Percentiles rank a stretch among this genome's conserved stretches.
These are phyloP conservation scores for Lycophotia porphyrea DNA, from an alignment of 2,888 invertebrate genomes.

Conservation along the genomic window DNA sequence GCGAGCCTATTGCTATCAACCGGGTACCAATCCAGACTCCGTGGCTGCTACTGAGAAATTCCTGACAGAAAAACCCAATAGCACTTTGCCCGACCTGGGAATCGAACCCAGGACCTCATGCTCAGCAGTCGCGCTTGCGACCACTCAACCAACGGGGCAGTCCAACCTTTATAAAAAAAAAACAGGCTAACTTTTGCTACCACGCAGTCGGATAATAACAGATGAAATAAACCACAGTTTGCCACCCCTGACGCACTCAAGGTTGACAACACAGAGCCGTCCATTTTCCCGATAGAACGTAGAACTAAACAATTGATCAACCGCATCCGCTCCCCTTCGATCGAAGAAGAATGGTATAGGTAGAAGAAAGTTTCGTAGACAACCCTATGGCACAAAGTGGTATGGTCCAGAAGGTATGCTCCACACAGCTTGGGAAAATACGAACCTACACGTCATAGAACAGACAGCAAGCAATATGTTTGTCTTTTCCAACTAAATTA, in stretches of 20 bases:
- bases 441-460: not conserved
- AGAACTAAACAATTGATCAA: constrained; percentile 67
- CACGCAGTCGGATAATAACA: not conserved
- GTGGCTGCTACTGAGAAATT: too few relatives aligned
- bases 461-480: not conserved
- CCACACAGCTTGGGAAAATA: not conserved
- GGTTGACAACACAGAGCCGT: constrained; percentile 47
- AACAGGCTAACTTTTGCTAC: not conserved
- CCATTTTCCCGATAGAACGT: constrained; percentile 52
- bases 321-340: constrained; percentile 55
- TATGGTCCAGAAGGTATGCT: not conserved
- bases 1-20: too few relatives aligned
- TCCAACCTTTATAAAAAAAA: not conserved
- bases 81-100: too few relatives aligned
- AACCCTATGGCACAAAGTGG: constrained; percentile 15
- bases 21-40: too few relatives aligned
- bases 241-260: constrained; percentile 55
- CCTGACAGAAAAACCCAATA: too few relatives aligned
- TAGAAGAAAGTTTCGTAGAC: constrained; percentile 41
- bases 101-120: too few relatives aligned
- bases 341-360: constrained; percentile 54
- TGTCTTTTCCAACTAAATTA: not conserved
- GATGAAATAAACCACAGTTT: not conserved
- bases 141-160: too few relatives aligned
- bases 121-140: too few relatives aligned